Evolutionary conservation across 2,113 vertebrate species (phyloP), one percentile per base, ranked within the genome.

Genomic region (Paraplagusia blochii): DNA sequence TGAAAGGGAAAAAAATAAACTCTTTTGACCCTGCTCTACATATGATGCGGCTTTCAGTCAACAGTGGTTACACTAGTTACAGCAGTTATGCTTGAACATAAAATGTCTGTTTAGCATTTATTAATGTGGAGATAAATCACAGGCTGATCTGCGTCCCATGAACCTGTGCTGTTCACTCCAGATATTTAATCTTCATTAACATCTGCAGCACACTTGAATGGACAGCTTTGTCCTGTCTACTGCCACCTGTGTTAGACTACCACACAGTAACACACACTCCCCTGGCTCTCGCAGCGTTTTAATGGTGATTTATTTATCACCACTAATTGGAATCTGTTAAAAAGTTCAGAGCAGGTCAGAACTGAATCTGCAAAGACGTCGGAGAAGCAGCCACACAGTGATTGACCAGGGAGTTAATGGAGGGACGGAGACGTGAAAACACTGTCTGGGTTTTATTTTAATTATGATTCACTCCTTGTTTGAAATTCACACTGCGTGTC

Each of bases 151-250:
- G 29, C 13, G 71, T 29, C 6, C 22, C 22, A 29, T 58, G 12
- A 0, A 11, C 29, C 43, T 62, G 39, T 44, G 18, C 58, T 29
- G 2, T 29, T 29, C 22, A 29, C 3, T 29, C 22, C 22, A 29
- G 22, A 29, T 29, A 4, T 4, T 80, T 77, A 74, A 70, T 75
- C 64, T 72, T 75, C 72, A 79, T 80, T 83, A 72, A 75, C 73
- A 57, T 74, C 62, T 46, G 61, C 52, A 53, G 63, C 57, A 63
- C 49, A 50, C 76, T 62, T 11, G 6, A 42, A 76, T 66, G 71
- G 75, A 53, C 74, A 59, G 43, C 3, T 78, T 75, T 70, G 42
- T 72, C 66, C 51, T 73, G 52, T 50, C 11, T 40, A 56, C 51
- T 63, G 74, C 62, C 43, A 35, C 17, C 11, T 46, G 54, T 48